Conservation (phyloP, 2,888 invertebrate genomes). For the Tiliacea aurago region DNA sequence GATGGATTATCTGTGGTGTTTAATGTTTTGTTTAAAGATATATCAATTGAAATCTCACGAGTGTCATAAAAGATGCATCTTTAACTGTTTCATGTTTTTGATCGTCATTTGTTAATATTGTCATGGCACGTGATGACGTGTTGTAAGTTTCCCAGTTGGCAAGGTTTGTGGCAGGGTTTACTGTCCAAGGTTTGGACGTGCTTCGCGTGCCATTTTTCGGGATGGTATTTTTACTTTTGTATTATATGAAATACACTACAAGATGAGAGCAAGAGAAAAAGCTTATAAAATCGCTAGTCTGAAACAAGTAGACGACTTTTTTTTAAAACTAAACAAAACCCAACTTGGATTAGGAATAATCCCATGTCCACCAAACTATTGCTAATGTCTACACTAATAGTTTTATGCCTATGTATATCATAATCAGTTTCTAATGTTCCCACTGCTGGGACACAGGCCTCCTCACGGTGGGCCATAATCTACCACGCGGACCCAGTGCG, state of each 20-base stretch:
- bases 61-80: background rate
- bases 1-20: conserved; percentile 24
- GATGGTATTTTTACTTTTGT: background rate
- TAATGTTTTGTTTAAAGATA: background rate
- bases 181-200: background rate
- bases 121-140: background rate
- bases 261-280: background rate
- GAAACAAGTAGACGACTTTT: background rate
- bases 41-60: background rate
- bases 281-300: background rate
- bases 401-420: too few relatives aligned
- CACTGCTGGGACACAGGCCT: too few relatives aligned
- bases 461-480: too few relatives aligned
- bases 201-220: background rate
- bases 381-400: background rate
- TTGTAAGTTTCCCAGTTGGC: background rate
- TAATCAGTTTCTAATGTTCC: too few relatives aligned
- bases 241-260: too few relatives aligned
- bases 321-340: background rate
- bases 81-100: background rate
- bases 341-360: too few relatives aligned
- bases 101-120: background rate
- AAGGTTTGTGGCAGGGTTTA: too few relatives aligned
- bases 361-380: background rate
- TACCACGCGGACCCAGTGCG: too few relatives aligned